Conservation (phyloP, 2,888 invertebrate genomes). For the Lepeophtheirus nordmannii region DNA sequence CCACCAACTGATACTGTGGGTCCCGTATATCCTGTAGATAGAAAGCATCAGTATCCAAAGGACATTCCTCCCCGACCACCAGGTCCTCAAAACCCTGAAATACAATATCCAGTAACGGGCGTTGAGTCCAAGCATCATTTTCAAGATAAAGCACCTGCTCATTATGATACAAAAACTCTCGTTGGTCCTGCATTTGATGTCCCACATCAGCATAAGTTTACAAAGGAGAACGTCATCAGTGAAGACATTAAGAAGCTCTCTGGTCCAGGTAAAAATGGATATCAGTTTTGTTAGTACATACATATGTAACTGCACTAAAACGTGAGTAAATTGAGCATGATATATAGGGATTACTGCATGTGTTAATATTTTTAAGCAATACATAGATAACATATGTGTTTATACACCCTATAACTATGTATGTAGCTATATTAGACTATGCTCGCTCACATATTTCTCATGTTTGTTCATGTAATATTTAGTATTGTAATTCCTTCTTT, state of each 20-base stretch:
- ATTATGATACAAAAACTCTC: not conserved
- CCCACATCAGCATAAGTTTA: conserved; percentile 10
- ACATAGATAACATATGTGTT: not conserved
- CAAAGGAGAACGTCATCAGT: conserved; percentile 13
- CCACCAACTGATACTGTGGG: conserved; percentile 9
- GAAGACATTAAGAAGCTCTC: not conserved
- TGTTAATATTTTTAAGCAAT: not conserved
- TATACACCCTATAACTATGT: not conserved
- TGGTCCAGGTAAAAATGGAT: conserved; percentile 2
- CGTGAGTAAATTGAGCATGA: not conserved
- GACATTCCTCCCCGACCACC: conserved; percentile 3
- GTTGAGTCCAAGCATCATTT: conserved; percentile 18
- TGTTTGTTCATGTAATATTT: too few relatives aligned
- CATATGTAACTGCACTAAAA: not conserved
- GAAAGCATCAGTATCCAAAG: conserved; percentile 20
- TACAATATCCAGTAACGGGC: conserved; percentile 16
- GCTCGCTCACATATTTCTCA: too few relatives aligned
- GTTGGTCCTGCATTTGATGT: conserved; percentile 17
- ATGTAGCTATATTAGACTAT: too few relatives aligned
- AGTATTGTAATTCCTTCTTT: not conserved
- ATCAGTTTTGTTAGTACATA: too few relatives aligned
- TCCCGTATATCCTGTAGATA: conserved; percentile 23
- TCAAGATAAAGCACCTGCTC: conserved; percentile 15
- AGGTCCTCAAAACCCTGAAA: not conserved
- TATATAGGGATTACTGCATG: not conserved